Conservation (phyloP, 1,140 invertebrate species). For the Sinella curviseta region DNA sequence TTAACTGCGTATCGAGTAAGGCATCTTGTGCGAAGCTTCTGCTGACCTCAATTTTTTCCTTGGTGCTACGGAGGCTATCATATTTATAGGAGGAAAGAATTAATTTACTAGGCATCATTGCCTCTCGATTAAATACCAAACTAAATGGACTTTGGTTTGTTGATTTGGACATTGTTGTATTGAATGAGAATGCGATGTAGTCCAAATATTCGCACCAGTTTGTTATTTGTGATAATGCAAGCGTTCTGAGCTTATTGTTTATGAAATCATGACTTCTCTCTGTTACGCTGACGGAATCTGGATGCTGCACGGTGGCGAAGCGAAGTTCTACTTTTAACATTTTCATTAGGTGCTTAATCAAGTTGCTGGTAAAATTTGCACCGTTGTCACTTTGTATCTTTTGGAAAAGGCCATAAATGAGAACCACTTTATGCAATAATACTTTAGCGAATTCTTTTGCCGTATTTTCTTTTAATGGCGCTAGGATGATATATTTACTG, state of each 20-base stretch:
- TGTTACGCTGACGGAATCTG: background rate
- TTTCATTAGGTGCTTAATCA: background rate
- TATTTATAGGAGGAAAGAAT: background rate
- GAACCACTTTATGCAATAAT: background rate
- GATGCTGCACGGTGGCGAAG: background rate
- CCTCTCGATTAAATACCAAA: background rate
- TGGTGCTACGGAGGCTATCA: background rate
- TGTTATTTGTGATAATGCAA: background rate
- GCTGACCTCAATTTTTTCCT: background rate
- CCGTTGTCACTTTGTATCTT: background rate
- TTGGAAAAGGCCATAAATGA: background rate
- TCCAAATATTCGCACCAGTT: background rate
- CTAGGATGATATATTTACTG: background rate
- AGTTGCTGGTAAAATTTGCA: background rate
- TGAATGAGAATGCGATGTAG: background rate
- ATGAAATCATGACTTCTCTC: background rate
- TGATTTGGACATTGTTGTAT: background rate
- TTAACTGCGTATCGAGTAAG: background rate
- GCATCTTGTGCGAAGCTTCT: background rate
- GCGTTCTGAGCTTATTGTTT: background rate
- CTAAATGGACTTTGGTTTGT: background rate
- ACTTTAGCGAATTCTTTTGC: background rate
- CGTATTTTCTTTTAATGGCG: background rate
- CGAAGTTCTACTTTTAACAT: background rate
- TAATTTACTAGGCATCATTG: background rate